phyloP scores from a whole-genome alignment of 1,140 invertebrate genomes.

The Meteorus sp. region DNA sequence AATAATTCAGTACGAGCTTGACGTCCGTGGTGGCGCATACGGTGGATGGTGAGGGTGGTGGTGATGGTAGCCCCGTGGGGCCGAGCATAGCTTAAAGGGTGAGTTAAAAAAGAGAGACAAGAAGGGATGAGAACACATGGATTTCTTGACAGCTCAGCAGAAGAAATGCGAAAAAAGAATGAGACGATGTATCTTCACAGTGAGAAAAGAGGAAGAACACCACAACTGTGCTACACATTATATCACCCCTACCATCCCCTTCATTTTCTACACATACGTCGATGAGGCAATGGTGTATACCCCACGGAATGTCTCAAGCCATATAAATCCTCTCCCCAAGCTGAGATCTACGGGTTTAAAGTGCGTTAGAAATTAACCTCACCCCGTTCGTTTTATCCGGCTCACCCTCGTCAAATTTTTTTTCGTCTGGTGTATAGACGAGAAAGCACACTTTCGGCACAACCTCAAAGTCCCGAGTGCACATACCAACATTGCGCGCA shows the following conservation, averaged over 20 bases:
- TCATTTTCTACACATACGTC: neutral
- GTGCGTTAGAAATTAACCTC: conserved; percentile 16
- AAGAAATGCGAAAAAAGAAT: conserved; percentile 5
- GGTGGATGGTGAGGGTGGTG: no score
- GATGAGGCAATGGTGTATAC: conserved; percentile 16
- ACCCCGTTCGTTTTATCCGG: no score
- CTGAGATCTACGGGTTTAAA: conserved; percentile 8
- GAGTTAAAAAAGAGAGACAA: neutral
- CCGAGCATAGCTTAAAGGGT: no score
- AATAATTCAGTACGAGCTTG: neutral
- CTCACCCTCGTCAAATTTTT: no score
- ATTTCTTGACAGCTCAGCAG: conserved; percentile 27
- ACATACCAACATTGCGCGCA: conserved; percentile 4
- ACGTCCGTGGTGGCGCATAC: no score
- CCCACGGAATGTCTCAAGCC: conserved; percentile 11
- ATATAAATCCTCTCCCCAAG: neutral
- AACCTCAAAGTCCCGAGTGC: conserved; percentile 8
- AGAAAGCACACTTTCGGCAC: neutral
- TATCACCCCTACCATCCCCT: no score
- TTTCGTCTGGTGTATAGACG: neutral
- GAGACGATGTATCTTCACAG: neutral
- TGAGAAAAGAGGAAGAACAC: neutral
- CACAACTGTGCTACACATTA: no score
- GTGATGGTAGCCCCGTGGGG: no score
- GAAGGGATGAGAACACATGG: neutral